Base-by-base conservation (phyloP, 2,888 invertebrate genomes). In the Clunio marinus region DNA sequence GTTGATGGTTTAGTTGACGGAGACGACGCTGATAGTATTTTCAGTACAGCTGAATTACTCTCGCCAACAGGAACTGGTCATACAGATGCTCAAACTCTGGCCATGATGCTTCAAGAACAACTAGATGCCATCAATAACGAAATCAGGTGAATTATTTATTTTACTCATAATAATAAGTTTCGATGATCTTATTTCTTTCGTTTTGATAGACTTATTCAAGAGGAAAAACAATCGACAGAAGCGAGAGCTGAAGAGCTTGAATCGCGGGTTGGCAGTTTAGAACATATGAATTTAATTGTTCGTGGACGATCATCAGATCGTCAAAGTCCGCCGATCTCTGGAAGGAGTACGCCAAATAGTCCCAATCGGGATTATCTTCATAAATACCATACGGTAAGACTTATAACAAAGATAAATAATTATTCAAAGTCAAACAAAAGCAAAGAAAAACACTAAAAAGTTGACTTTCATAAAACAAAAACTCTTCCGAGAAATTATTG, bases 71-170 rank as follows among this genome's bases (percentile, higher is more conserved):
- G 68, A 22, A 81, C 81, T 0, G 84, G 87, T 0, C 88, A 88
- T 77, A 91, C 93, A 2, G 98, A 99, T 80, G 97, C 99, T 59
- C 98, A 98, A 76, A 95, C 97, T 0, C 82, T 99, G 72, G 99
- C 99, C 58, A 88, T 97, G 77, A 97, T 99, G 95, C 84, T 99
- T 73, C 99, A 99, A 79, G 98, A 99, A 76, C 97, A 99, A 80
- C 83, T 99, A 71, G 98, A 99, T 82, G 99, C 98, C 75, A 99
- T 99, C 79, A 99, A 99, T 82, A 97, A 97, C 75, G 99, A 99
- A 84, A 99, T 99, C 75, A 85, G 78, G 75, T 46, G 60, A 27
- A 88, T 77, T 81, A n/a, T n/a, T n/a, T n/a, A n/a, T n/a, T n/a
- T n/a, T n/a, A n/a, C n/a, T n/a, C n/a, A n/a, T n/a, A n/a, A n/a